Evolutionary conservation across 2,797 vertebrate species (phyloP).

Genomic region (Arnoldichthys spilopterus): DNA sequence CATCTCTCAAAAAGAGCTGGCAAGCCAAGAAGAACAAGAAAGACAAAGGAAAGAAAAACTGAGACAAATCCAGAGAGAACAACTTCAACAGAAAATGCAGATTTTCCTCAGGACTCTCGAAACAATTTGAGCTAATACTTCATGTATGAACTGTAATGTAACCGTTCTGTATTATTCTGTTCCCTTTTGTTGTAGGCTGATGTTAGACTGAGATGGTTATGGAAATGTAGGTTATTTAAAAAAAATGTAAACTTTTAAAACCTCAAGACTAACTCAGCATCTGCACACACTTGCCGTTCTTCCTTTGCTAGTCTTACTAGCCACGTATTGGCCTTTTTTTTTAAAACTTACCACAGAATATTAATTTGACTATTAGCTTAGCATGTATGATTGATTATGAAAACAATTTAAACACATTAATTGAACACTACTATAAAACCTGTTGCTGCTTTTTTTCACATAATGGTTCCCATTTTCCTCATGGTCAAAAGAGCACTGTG

Average conservation of each 20-base stretch:
- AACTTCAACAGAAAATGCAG: conserved; percentile 69
- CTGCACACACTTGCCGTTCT: no score
- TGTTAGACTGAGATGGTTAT: background rate
- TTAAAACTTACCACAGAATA: no score
- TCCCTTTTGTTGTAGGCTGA: background rate
- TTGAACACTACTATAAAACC: no score
- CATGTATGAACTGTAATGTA: background rate
- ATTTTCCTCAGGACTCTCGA: conserved; percentile 70
- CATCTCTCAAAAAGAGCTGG: conserved; percentile 76
- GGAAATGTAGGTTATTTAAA: conserved; percentile 1
- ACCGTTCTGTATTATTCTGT: background rate
- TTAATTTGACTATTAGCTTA: no score
- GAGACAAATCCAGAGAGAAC: conserved; percentile 65
- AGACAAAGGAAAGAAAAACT: conserved; percentile 65
- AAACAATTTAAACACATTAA: no score
- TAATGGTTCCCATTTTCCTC: conserved; percentile 63
- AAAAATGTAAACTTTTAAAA: background rate
- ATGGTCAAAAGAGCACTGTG: conserved; percentile 72
- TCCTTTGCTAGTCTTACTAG: background rate
- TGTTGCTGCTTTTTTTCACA: conserved; percentile 40
- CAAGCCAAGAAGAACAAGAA: conserved; percentile 58
- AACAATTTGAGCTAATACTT: conserved; percentile 32
- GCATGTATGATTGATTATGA: no score
- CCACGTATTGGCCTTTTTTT: no score
- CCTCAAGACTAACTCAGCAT: no score